These are phyloP conservation scores for Argyresthia albistria DNA, from an alignment of 2,888 invertebrate species.

Conservation along the genomic window DNA sequence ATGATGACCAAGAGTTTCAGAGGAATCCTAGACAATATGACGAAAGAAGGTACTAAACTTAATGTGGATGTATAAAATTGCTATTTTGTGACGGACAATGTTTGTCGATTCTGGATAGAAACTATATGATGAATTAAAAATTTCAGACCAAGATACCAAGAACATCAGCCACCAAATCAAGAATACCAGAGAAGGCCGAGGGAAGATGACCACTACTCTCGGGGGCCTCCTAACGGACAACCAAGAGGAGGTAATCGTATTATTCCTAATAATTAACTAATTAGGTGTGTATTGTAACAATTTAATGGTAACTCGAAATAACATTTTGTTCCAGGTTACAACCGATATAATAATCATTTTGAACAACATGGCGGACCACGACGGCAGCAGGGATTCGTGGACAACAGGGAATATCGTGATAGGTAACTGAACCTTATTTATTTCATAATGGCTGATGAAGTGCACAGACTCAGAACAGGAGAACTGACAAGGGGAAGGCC, in stretches of 20 bases:
- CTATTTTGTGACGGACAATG: too few species aligned
- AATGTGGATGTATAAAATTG: too few species aligned
- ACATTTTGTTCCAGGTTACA: constrained; percentile 28
- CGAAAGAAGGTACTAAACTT: constrained; percentile 39
- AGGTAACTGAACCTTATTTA: constrained; percentile 13
- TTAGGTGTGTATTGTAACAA: background rate
- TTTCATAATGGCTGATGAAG: background rate
- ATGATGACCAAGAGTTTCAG: constrained; percentile 32
- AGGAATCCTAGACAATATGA: constrained; percentile 35
- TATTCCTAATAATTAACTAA: constrained; percentile 2
- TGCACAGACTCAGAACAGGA: too few species aligned
- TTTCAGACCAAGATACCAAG: constrained; percentile 37
- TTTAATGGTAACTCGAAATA: background rate
- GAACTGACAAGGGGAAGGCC: too few species aligned
- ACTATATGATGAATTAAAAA: background rate
- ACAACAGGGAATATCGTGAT: constrained; percentile 39
- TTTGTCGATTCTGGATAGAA: background rate
- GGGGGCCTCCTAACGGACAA: background rate
- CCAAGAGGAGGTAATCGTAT: background rate
- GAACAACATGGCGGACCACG: constrained; percentile 42
- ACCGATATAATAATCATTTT: constrained; percentile 48
- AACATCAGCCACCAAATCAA: constrained; percentile 27
- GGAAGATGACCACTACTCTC: background rate
- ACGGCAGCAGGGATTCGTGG: constrained; percentile 29
- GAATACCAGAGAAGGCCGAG: constrained; percentile 40